Conservation (phyloP, 2,888 invertebrate genomes). For the Branchellion lobata region DNA sequence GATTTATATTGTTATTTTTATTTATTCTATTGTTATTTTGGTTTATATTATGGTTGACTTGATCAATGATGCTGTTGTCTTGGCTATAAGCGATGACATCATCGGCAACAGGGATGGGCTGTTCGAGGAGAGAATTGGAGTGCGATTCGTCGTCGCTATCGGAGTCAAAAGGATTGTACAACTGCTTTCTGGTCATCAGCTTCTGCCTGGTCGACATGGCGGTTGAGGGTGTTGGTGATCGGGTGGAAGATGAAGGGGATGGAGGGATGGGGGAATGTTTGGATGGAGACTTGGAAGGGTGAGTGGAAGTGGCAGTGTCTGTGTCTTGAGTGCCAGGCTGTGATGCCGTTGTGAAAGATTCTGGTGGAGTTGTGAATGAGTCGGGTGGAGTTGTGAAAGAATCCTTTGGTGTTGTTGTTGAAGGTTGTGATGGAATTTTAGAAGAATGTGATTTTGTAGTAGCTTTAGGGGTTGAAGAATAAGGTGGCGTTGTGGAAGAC, state of each 20-base stretch:
- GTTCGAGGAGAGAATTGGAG: background rate
- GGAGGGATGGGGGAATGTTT: slow-evolving; percentile 11
- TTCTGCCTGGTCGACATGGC: slow-evolving; percentile 3
- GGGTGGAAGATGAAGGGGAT: background rate
- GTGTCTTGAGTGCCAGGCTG: too few species aligned
- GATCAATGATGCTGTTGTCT: background rate
- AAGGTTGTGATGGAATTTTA: too few species aligned
- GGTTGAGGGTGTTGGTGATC: too few species aligned
- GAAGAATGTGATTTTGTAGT: too few species aligned
- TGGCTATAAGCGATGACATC: background rate
- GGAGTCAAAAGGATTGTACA: slow-evolving; percentile 80
- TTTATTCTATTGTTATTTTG: too few species aligned
- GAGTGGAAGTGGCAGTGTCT: too few species aligned
- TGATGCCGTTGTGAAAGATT: slow-evolving; percentile 17
- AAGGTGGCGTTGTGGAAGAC: too few species aligned
- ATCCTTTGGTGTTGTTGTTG: too few species aligned
- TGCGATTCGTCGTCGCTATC: slow-evolving; percentile 73
- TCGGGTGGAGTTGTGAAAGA: background rate
- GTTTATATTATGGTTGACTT: too few species aligned
- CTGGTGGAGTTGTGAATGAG: background rate
- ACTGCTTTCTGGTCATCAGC: slow-evolving; percentile 52
- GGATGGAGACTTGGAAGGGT: background rate
- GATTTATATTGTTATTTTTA: too few species aligned
- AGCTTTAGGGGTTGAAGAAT: too few species aligned
- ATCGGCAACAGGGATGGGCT: background rate